Percentiles rank a stretch among this genome's conserved stretches.
Evolutionary conservation across 2,113 vertebrate species (phyloP).

Genomic region (Cairina moschata): DNA sequence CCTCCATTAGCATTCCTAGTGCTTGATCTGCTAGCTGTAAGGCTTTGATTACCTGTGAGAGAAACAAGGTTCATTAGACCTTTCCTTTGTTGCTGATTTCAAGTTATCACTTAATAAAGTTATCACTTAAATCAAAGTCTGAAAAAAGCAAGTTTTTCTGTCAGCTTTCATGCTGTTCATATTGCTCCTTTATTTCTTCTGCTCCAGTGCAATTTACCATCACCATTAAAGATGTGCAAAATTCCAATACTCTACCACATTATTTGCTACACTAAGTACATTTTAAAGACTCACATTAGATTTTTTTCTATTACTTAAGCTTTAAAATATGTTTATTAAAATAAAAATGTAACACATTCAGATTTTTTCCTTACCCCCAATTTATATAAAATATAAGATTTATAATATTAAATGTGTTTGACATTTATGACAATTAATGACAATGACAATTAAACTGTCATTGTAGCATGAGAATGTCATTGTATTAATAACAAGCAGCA

Average conservation of each 20-base stretch:
- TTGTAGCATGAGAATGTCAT: neutral
- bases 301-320: neutral
- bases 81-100: neutral
- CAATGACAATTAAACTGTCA: neutral
- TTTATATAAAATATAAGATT: neutral
- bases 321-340: neutral
- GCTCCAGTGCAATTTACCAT: neutral
- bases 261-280: neutral
- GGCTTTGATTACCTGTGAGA: conserved; percentile 81
- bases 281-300: neutral
- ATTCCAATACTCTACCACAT: neutral
- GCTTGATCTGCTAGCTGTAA: conserved; percentile 82
- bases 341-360: neutral
- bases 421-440: too few relatives aligned
- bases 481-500: neutral
- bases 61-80: neutral
- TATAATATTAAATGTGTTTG: neutral
- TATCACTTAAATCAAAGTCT: neutral
- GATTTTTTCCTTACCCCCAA: neutral
- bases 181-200: neutral
- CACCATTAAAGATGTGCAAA: neutral
- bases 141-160: neutral
- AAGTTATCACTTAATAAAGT: neutral
- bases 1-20: conserved; percentile 90
- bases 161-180: neutral